A percentile compares a stretch with the other conserved stretches of the same genome.
phyloP scores from a whole-genome alignment of 2,888 invertebrate genomes.

The Tolmerus cingulatus region DNA sequence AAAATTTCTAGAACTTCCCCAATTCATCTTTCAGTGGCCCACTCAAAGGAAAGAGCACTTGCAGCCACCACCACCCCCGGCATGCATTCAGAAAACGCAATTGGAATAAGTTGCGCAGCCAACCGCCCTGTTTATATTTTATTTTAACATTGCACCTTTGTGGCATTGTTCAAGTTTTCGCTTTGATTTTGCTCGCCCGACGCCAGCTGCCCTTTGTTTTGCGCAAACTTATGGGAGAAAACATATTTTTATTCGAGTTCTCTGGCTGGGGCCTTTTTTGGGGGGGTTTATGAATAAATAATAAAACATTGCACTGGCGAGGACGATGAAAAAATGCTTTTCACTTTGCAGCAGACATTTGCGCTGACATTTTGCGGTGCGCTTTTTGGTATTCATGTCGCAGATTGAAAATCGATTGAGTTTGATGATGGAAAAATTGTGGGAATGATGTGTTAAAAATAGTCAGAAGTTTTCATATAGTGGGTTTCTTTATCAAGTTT shows the following conservation, averaged over 20 bases:
- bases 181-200: neutral
- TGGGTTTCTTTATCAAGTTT: too few relatives aligned
- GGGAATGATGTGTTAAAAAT: neutral
- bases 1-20: neutral
- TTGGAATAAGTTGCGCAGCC: neutral
- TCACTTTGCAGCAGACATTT: neutral
- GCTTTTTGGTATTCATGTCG: neutral
- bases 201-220: neutral
- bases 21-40: neutral
- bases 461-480: neutral
- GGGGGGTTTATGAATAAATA: neutral
- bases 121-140: neutral
- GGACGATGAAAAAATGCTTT: neutral
- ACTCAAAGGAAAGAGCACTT: neutral
- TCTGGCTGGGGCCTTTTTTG: neutral
- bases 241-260: neutral
- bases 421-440: neutral
- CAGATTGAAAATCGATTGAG: neutral
- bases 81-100: neutral
- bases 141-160: neutral
- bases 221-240: neutral
- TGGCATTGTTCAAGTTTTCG: neutral
- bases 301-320: neutral
- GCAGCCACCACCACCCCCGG: neutral
- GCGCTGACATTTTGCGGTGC: neutral